These are phyloP conservation scores for Rhopalosiphum nymphaeae DNA, from an alignment of 2,888 invertebrate genomes.

Conservation along the genomic window DNA sequence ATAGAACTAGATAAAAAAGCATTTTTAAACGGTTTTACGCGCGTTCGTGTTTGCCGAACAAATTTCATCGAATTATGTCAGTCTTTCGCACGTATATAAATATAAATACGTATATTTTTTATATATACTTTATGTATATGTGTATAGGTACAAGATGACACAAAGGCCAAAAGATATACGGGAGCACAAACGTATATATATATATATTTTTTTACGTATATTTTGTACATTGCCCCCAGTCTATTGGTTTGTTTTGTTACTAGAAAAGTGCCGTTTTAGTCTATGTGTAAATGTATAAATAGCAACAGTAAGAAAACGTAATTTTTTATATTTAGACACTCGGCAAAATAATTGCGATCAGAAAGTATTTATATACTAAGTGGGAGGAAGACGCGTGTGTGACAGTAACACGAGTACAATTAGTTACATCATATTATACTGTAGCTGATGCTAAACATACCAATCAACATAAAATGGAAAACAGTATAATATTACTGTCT, in stretches of 20 bases:
- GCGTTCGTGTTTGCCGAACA: background rate
- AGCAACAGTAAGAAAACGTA: background rate
- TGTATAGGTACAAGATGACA: background rate
- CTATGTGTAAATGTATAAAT: background rate
- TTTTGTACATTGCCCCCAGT: background rate
- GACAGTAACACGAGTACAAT: background rate
- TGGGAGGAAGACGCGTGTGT: background rate
- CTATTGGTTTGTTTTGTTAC: background rate
- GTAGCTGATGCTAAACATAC: background rate
- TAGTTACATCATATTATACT: background rate
- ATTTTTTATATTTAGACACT: background rate
- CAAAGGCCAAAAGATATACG: background rate
- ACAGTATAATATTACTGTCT: background rate
- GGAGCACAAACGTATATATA: background rate
- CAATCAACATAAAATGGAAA: background rate
- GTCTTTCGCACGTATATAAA: background rate
- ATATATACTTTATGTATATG: background rate
- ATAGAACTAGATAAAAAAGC: background rate
- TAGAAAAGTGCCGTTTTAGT: background rate
- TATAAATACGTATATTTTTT: background rate
- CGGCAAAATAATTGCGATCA: background rate
- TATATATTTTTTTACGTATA: background rate
- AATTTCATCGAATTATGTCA: background rate
- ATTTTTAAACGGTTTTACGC: constrained; percentile 7
- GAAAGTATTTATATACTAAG: background rate